Conservation (phyloP, 2,113 vertebrate species). For the Ailuropoda melanoleuca region DNA sequence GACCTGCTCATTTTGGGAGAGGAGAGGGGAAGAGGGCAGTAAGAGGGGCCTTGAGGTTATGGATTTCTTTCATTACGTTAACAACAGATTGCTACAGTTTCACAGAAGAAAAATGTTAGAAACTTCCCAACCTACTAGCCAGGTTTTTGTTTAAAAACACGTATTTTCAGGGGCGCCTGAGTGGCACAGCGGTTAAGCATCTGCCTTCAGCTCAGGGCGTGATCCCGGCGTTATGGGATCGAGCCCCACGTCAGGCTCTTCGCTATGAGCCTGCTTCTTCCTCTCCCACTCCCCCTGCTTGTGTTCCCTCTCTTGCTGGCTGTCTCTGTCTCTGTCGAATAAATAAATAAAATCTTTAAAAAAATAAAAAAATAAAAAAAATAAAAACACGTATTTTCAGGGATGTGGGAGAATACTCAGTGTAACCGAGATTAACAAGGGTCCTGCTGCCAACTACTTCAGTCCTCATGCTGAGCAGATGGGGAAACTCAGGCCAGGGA, state of each 20-base stretch:
- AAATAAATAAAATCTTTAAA: too few relatives aligned
- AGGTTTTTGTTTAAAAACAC: neutral
- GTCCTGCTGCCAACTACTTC: neutral
- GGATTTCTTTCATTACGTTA: neutral
- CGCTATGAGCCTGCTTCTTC: too few relatives aligned
- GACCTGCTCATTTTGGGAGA: neutral
- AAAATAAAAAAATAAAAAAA: too few relatives aligned
- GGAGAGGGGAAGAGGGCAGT: neutral
- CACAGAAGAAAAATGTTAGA: neutral
- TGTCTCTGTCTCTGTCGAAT: too few relatives aligned
- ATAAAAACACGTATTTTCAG: neutral
- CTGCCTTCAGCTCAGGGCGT: too few relatives aligned
- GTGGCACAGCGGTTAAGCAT: too few relatives aligned
- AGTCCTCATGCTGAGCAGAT: neutral
- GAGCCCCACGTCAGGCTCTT: too few relatives aligned
- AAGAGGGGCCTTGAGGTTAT: neutral
- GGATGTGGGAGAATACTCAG: neutral
- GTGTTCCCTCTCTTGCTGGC: too few relatives aligned
- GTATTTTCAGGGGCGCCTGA: too few relatives aligned
- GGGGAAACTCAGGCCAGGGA: neutral
- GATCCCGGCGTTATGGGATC: too few relatives aligned
- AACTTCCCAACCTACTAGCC: neutral
- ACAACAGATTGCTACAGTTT: neutral
- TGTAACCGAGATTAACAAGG: neutral
- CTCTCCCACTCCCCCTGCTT: too few relatives aligned